phyloP scores from a whole-genome alignment of 2,888 invertebrate species.

The Eubasilissa splendida region DNA sequence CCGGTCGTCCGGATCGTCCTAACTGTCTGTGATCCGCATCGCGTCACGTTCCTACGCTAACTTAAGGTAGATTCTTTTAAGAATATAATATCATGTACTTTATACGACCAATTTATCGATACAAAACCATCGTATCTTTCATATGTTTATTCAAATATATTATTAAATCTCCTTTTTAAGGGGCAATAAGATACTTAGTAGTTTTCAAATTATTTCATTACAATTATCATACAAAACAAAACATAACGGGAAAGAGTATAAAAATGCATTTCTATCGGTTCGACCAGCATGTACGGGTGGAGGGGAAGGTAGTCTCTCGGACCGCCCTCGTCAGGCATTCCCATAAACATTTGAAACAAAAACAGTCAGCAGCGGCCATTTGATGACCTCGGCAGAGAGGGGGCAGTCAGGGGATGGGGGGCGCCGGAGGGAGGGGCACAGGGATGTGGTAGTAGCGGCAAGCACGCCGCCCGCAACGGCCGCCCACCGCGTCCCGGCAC shows the following conservation, averaged over 20 bases:
- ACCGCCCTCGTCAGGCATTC: background rate
- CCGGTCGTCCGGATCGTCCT: constrained; percentile 9
- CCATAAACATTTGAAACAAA: constrained; percentile 51
- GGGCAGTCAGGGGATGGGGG: constrained; percentile 60
- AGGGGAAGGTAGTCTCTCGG: background rate
- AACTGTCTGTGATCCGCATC: constrained; percentile 29
- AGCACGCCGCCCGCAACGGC: constrained; percentile 92
- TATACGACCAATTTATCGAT: constrained; percentile 56
- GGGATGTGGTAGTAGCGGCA: constrained; percentile 99
- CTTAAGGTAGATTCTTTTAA: constrained; percentile 56
- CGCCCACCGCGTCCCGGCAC: constrained; percentile 96
- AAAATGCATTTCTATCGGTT: constrained; percentile 50
- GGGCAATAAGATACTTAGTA: constrained; percentile 56
- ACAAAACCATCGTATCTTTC: constrained; percentile 57
- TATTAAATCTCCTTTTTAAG: constrained; percentile 59
- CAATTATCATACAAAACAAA: constrained; percentile 56
- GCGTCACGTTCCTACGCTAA: constrained; percentile 45
- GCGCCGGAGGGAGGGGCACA: constrained; percentile 88
- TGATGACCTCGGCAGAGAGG: background rate
- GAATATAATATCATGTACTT: constrained; percentile 58
- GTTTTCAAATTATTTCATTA: constrained; percentile 53
- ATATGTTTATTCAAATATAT: constrained; percentile 59
- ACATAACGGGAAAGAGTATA: constrained; percentile 56
- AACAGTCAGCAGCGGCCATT: constrained; percentile 46
- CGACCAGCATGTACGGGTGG: constrained; percentile 31